These are phyloP conservation scores for Ectobius pallidus DNA, from an alignment of 2,888 invertebrate genomes.

Conservation along the genomic window DNA sequence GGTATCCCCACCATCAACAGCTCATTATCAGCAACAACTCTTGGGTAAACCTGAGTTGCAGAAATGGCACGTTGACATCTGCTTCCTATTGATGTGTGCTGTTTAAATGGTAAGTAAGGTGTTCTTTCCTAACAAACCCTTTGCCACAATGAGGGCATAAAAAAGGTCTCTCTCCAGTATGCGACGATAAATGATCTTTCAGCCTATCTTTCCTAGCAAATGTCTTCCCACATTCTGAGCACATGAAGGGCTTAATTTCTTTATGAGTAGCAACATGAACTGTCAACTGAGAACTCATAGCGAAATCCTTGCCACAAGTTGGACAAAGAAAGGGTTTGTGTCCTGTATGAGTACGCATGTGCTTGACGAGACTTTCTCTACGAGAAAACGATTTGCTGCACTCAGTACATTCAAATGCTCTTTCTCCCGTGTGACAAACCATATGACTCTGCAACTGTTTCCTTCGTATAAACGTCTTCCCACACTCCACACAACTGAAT, in stretches of 20 bases:
- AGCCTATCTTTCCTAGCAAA: conserved; percentile 19
- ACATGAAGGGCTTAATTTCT: not conserved
- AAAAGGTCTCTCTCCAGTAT: conserved; percentile 13
- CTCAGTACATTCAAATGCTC: conserved; percentile 3
- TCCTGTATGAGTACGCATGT: conserved; percentile 7
- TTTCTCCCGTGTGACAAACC: conserved; percentile 13
- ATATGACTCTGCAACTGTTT: conserved; percentile 11
- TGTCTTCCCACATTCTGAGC: conserved; percentile 8
- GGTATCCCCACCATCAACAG: no score
- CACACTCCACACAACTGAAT: conserved; percentile 51
- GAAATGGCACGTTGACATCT: no score
- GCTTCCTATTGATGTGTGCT: no score
- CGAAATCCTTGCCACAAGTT: conserved; percentile 16
- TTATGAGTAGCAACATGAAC: conserved; percentile 14
- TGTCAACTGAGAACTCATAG: not conserved
- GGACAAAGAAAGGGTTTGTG: conserved; percentile 6
- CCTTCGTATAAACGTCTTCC: conserved; percentile 44
- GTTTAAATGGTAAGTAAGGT: conserved; percentile 14
- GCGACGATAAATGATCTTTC: conserved; percentile 16
- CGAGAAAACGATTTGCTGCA: conserved; percentile 15
- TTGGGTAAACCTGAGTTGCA: no score
- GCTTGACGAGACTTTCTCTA: conserved; percentile 1
- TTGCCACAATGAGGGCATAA: conserved; percentile 8
- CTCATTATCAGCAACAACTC: no score
- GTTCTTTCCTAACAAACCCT: conserved; percentile 18